Base-by-base conservation (phyloP, 2,113 vertebrate species). In the Malurus cyaneus region DNA sequence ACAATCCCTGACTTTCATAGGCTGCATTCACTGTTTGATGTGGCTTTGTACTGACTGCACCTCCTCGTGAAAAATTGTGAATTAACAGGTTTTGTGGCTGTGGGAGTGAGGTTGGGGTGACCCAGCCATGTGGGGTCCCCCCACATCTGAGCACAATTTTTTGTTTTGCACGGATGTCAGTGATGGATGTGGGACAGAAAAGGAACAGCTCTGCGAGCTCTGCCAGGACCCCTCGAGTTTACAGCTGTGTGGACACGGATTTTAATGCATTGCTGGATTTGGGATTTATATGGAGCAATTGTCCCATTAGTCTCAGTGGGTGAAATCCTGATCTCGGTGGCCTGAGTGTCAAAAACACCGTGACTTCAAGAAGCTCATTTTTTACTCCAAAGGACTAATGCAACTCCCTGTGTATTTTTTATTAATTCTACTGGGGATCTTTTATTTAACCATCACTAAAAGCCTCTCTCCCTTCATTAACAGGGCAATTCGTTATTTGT, bases 361-460 rank as follows among this genome's bases (percentile, higher is more conserved):
- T 0, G 36, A 36, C 60, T 74, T 61, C 78, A n/a, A 14, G 59
- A 13, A 86, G 82, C 71, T 60, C 25, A 18, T 79, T 70, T 93
- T 86, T 80, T 24, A 70, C 76, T 69, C 79, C 8, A 11, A n/a
- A 65, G 66, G 70, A 66, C 57, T 50, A 59, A 80, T n/a, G 57
- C 71, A 32, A 23, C 71, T 66, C n/a, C 8, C 71, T 26, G n/a
- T 26, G 46, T 47, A 4, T 41, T 86, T 92, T 80, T 85, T 69
- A 83, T 80, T 56, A 50, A 50, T 93, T 80, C 28, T 42, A 29
- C 18, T 2, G 26, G 44, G 24, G 47, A 26, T 47, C 41, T 80
- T 87, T 87, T 89, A 86, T 93, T 82, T 80, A 86, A 83, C 62
- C 85, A 53, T 70, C 81, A 21, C 87, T 74, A 90, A 95, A 91